Conservation (phyloP, 2,888 invertebrate genomes). For the Argyresthia albistria region DNA sequence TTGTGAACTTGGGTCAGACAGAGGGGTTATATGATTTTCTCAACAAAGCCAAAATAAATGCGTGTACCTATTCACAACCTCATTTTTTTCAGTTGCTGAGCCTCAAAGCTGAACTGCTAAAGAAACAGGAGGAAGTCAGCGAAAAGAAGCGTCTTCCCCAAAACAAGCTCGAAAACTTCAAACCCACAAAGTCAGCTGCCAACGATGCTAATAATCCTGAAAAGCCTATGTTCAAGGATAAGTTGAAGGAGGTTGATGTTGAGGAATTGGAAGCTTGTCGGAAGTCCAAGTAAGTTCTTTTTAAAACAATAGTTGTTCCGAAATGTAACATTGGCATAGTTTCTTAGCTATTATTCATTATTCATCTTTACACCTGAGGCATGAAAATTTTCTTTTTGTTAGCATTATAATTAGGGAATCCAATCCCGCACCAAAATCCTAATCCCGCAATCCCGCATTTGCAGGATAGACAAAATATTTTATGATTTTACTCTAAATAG, state of each 20-base stretch:
- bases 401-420: too few relatives aligned
- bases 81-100: slow-evolving; percentile 73
- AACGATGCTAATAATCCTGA: slow-evolving; percentile 36
- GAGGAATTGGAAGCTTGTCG: slow-evolving; percentile 62
- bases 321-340: too few relatives aligned
- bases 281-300: slow-evolving; percentile 40
- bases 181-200: slow-evolving; percentile 48
- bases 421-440: too few relatives aligned
- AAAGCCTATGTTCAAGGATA: slow-evolving; percentile 43
- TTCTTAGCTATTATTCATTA: too few relatives aligned
- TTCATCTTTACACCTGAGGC: too few relatives aligned
- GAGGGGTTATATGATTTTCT: background rate
- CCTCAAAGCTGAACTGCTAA: slow-evolving; percentile 89
- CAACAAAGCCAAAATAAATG: too few relatives aligned
- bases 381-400: too few relatives aligned
- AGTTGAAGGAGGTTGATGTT: slow-evolving; percentile 41
- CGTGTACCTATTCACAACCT: too few relatives aligned
- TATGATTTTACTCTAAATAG: too few relatives aligned
- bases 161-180: slow-evolving; percentile 65
- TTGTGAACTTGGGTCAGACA: background rate
- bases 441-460: too few relatives aligned
- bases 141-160: slow-evolving; percentile 73
- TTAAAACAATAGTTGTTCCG: too few relatives aligned
- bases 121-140: slow-evolving; percentile 88
- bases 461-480: too few relatives aligned